Evolutionary conservation across 1,140 invertebrate species (phyloP).

Genomic region (Saccostrea glomerata): DNA sequence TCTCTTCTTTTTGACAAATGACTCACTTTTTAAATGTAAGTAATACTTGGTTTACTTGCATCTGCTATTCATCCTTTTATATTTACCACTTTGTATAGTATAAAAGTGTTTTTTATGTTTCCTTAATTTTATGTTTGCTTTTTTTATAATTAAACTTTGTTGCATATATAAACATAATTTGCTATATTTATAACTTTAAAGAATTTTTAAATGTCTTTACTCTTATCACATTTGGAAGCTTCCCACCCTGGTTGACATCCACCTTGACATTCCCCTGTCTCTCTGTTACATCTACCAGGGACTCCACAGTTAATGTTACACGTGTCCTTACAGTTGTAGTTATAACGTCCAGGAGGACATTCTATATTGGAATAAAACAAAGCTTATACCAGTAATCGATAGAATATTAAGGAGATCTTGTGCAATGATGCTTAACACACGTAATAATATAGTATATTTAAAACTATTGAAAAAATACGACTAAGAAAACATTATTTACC

Average conservation of each 20-base stretch:
- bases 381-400: too few species aligned
- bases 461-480: too few species aligned
- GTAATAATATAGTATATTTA: too few species aligned
- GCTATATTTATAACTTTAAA: too few species aligned
- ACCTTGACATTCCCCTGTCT: neutral
- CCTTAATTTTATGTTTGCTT: too few species aligned
- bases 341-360: neutral
- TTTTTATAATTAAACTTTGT: too few species aligned
- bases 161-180: neutral
- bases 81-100: too few species aligned
- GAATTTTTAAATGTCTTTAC: neutral
- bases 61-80: neutral
- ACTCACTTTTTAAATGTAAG: neutral
- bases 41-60: neutral
- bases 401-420: too few species aligned
- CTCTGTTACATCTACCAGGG: neutral
- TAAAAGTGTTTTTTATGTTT: too few species aligned
- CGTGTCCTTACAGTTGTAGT: neutral
- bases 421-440: too few species aligned
- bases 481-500: neutral
- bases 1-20: too few species aligned
- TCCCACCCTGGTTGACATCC: neutral
- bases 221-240: neutral
- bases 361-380: neutral
- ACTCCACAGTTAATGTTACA: slow-evolving; percentile 21